phyloP scores from a whole-genome alignment of 2,888 invertebrate species.

The Eupithecia subfuscata region DNA sequence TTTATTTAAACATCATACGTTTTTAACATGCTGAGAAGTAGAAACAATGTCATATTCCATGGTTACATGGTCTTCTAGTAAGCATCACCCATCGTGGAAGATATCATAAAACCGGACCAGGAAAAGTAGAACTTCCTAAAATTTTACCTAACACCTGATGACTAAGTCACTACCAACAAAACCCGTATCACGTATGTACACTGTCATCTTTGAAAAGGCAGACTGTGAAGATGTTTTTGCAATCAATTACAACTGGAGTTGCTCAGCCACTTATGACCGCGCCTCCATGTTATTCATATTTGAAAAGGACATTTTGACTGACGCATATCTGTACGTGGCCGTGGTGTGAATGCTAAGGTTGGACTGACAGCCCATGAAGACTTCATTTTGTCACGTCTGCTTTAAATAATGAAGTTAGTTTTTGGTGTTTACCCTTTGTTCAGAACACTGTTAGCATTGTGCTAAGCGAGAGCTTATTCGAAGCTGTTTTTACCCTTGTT shows the following conservation, averaged over 20 bases:
- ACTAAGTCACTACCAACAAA: too few species aligned
- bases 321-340: constrained; percentile 27
- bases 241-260: not conserved
- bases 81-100: not conserved
- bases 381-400: constrained; percentile 9
- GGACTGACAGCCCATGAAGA: constrained; percentile 15
- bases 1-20: too few species aligned
- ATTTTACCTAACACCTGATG: not conserved
- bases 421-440: not conserved
- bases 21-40: too few species aligned
- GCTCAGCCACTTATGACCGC: constrained; percentile 18
- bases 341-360: constrained; percentile 32
- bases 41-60: too few species aligned
- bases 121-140: not conserved
- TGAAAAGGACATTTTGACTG: constrained; percentile 47
- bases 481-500: not conserved
- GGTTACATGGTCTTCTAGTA: not conserved
- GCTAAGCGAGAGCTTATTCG: not conserved
- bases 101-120: not conserved
- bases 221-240: not conserved
- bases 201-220: not conserved
- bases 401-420: constrained; percentile 21
- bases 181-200: not conserved
- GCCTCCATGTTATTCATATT: constrained; percentile 44
- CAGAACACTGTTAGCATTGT: not conserved